Conservation (phyloP, 2,797 vertebrate genomes). For the Salarias fasciatus region DNA sequence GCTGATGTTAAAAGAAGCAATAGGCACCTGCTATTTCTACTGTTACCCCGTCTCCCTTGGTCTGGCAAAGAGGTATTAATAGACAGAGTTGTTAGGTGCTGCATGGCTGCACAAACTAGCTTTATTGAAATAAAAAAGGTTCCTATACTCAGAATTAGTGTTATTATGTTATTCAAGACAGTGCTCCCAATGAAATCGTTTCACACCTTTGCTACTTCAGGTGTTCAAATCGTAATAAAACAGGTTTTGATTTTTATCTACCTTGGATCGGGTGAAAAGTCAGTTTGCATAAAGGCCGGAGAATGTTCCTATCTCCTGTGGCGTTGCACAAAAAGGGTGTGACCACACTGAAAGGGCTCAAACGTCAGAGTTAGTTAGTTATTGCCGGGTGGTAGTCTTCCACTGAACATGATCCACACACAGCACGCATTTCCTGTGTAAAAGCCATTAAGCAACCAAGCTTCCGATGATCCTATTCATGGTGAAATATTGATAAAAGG, state of each 20-base stretch:
- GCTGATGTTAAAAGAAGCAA: constrained; percentile 93
- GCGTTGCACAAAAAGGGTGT: constrained; percentile 64
- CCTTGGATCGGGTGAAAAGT: background rate
- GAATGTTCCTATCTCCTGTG: constrained; percentile 7
- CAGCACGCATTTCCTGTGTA: constrained; percentile 57
- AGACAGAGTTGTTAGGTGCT: constrained; percentile 83
- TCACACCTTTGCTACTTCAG: no score
- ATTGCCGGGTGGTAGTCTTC: constrained; percentile 38
- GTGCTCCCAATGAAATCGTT: no score
- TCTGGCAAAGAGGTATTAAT: constrained; percentile 80
- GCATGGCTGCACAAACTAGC: constrained; percentile 72
- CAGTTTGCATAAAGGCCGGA: constrained; percentile 16
- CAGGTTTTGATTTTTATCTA: no score
- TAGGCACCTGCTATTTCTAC: constrained; percentile 94
- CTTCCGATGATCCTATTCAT: constrained; percentile 18
- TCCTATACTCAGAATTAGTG: constrained; percentile 42
- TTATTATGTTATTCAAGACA: constrained; percentile 6
- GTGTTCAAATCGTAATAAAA: no score
- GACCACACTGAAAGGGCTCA: constrained; percentile 27
- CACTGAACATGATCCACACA: constrained; percentile 2
- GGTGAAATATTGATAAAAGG: constrained; percentile 33
- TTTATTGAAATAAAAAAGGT: constrained; percentile 36
- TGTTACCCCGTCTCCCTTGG: constrained; percentile 77
- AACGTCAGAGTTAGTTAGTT: constrained; percentile 51
- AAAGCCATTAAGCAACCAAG: constrained; percentile 54